Evolutionary conservation across 2,888 invertebrate species (phyloP).

Genomic region (Pollenia angustigena): DNA sequence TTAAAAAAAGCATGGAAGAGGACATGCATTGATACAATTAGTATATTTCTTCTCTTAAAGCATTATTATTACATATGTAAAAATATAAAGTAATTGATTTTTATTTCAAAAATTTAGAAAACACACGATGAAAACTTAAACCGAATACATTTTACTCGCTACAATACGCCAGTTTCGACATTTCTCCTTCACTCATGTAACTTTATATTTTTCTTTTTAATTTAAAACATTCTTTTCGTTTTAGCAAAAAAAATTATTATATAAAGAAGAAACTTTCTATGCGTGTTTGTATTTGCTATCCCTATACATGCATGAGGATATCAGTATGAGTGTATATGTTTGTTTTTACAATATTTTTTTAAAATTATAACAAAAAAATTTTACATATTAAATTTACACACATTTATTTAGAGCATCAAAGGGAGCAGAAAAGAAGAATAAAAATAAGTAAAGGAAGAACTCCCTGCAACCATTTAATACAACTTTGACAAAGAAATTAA

Average conservation of each 20-base stretch:
- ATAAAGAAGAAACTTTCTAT: slow-evolving; percentile 1
- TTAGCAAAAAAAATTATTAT: neutral
- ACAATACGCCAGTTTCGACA: neutral
- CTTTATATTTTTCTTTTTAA: slow-evolving; percentile 48
- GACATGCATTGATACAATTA: too few species aligned
- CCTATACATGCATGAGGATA: neutral
- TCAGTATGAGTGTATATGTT: slow-evolving; percentile 7
- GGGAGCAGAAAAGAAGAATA: neutral
- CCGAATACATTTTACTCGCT: neutral
- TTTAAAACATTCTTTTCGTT: slow-evolving; percentile 26
- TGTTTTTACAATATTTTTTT: slow-evolving; percentile 39
- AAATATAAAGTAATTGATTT: too few species aligned
- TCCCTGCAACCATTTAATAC: slow-evolving; percentile 60
- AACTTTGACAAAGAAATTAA: slow-evolving; percentile 78
- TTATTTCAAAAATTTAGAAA: too few species aligned
- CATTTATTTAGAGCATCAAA: neutral
- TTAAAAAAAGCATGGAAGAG: too few species aligned
- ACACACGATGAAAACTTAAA: too few species aligned
- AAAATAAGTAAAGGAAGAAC: neutral
- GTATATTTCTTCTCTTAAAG: too few species aligned
- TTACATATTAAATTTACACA: slow-evolving; percentile 21
- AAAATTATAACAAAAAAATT: slow-evolving; percentile 18
- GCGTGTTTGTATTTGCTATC: slow-evolving; percentile 6
- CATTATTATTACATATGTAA: too few species aligned
- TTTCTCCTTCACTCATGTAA: slow-evolving; percentile 2